A percentile compares a stretch with the other conserved stretches of the same genome.
phyloP scores from a whole-genome alignment of 2,113 vertebrate genomes.

The Halichoeres trimaculatus region DNA sequence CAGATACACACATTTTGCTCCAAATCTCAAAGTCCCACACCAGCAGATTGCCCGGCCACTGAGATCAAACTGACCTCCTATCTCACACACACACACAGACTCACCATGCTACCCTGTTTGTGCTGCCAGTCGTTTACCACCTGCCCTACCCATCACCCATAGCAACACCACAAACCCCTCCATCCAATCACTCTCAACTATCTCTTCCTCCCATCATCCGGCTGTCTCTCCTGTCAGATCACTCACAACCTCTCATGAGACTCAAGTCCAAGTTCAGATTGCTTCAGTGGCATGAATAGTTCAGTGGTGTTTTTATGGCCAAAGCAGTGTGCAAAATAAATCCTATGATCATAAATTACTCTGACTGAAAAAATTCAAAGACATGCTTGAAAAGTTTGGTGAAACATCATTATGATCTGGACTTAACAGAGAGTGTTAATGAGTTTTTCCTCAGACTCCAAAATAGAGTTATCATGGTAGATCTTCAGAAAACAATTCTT shows the following conservation, averaged over 20 bases:
- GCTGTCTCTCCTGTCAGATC: conserved; percentile 8
- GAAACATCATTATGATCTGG: background rate
- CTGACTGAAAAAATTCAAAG: too few species aligned
- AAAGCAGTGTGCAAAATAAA: too few species aligned
- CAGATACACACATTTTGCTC: conserved; percentile 27
- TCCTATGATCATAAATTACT: too few species aligned
- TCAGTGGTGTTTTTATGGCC: too few species aligned
- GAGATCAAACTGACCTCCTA: conserved; percentile 39
- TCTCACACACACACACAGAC: conserved; percentile 9
- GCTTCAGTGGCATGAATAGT: too few species aligned
- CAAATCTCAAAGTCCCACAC: conserved; percentile 49
- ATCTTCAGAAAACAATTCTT: too few species aligned
- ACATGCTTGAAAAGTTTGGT: background rate
- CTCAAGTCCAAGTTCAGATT: background rate
- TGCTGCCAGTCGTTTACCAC: conserved; percentile 43
- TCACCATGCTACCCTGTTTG: conserved; percentile 6
- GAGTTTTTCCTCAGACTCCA: background rate
- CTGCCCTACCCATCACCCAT: conserved; percentile 45
- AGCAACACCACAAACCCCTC: conserved; percentile 17
- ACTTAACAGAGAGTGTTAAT: too few species aligned
- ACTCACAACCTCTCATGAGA: background rate
- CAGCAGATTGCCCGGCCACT: conserved; percentile 30
- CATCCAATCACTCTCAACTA: conserved; percentile 21
- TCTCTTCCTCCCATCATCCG: conserved; percentile 17
- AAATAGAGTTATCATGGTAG: background rate